These are phyloP conservation scores for Eulemur macaco DNA, from an alignment of 2,113 vertebrate species.

Conservation along the genomic window DNA sequence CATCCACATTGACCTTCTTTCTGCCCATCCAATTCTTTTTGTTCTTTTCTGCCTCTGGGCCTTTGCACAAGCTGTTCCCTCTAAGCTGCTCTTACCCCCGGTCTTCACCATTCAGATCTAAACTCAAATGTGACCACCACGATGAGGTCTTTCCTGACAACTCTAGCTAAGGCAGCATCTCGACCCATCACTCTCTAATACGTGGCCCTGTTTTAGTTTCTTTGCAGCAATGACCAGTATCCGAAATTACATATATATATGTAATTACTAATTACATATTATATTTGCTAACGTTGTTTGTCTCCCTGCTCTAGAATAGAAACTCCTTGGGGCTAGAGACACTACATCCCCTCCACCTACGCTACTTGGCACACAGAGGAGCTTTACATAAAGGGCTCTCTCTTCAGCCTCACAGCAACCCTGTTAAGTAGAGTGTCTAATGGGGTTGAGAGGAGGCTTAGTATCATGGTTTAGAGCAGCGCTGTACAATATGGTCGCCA, in stretches of 20 bases:
- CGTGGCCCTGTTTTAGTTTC: background rate
- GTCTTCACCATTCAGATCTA: background rate
- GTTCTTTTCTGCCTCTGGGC: background rate
- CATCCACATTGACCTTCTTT: background rate
- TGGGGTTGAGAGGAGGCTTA: no score
- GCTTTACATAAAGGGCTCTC: background rate
- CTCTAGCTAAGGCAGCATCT: no score
- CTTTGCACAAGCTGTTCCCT: background rate
- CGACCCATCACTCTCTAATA: background rate
- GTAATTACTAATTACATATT: no score
- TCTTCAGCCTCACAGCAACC: background rate
- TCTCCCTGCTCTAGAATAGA: background rate
- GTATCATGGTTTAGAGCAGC: no score
- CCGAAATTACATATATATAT: background rate
- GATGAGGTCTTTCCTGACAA: background rate
- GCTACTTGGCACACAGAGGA: background rate
- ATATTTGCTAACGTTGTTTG: background rate
- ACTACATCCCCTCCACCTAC: rapidly evolving
- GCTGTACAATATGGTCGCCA: background rate
- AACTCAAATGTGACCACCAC: background rate
- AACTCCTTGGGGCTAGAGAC: background rate
- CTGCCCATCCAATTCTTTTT: background rate
- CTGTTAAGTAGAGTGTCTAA: rapidly evolving
- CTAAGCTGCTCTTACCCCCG: background rate
- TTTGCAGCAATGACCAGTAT: background rate